phyloP scores from a whole-genome alignment of 2,113 vertebrate genomes.

The Alces alces region DNA sequence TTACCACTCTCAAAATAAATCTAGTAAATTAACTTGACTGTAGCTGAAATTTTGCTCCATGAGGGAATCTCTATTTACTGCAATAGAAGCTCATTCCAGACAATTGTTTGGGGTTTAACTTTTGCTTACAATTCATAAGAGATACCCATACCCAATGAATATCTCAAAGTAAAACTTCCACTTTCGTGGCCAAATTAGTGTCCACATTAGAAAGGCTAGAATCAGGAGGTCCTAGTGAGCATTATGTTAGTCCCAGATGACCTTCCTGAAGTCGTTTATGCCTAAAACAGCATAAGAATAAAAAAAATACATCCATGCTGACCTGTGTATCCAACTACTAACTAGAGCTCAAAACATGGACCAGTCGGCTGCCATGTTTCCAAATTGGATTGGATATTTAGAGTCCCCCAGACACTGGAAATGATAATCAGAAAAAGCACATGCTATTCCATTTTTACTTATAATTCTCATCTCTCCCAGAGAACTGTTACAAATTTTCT shows the following conservation, averaged over 20 bases:
- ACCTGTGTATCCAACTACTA: background rate
- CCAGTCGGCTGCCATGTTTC: background rate
- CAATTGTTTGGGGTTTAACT: background rate
- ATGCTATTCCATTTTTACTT: constrained; percentile 43
- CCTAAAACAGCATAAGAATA: background rate
- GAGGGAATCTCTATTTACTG: background rate
- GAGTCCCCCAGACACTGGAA: background rate
- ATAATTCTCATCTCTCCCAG: constrained; percentile 32
- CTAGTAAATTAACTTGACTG: background rate
- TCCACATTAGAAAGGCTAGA: background rate
- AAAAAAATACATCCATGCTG: background rate
- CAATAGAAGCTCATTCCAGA: background rate
- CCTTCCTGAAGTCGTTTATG: background rate
- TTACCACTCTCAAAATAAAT: constrained; percentile 22
- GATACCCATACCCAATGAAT: background rate
- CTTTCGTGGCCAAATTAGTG: background rate
- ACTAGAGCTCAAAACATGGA: background rate
- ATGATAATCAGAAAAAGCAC: constrained; percentile 10
- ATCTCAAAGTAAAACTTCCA: background rate
- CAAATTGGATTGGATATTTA: background rate
- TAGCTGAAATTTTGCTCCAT: constrained; percentile 1
- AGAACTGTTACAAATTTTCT: constrained; percentile 48
- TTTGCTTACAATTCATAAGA: background rate
- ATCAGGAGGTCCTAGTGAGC: background rate
- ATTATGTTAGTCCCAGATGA: background rate